Percentiles rank a stretch among this genome's conserved stretches.
phyloP scores from a whole-genome alignment of 2,888 invertebrate species.

The Caenorhabditis becei region DNA sequence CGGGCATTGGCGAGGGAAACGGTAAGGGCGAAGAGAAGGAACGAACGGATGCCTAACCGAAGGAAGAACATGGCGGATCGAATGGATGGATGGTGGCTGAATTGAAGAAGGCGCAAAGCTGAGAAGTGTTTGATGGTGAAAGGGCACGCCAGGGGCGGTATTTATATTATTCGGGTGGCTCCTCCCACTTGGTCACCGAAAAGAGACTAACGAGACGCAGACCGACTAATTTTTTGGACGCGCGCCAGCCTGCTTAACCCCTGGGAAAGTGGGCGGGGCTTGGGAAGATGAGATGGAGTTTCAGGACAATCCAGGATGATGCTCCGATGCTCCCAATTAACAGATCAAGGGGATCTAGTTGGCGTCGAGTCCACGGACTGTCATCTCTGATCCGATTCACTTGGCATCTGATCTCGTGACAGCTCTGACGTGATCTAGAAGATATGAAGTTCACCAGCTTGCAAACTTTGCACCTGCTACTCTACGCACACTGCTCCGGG shows the following conservation, averaged over 20 bases:
- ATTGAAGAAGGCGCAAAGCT: constrained; percentile 28
- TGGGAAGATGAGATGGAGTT: constrained; percentile 5
- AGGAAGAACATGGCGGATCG: constrained; percentile 19
- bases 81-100: constrained; percentile 5
- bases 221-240: constrained; percentile 46
- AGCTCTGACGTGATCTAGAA: background rate
- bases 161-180: constrained; percentile 60
- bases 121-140: constrained; percentile 54
- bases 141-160: constrained; percentile 62
- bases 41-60: background rate
- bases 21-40: constrained; percentile 24
- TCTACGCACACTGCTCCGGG: background rate
- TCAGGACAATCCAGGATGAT: constrained; percentile 9
- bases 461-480: constrained; percentile 32
- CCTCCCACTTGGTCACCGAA: constrained; percentile 49
- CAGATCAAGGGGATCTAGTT: too few relatives aligned
- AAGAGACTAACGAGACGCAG: constrained; percentile 50
- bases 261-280: constrained; percentile 53
- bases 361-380: too few relatives aligned
- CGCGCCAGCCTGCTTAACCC: constrained; percentile 45
- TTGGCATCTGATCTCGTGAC: background rate
- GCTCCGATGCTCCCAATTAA: background rate
- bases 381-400: background rate
- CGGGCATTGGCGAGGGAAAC: constrained; percentile 22
- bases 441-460: constrained; percentile 21